Evolutionary conservation across 2,113 vertebrate species (phyloP).

Genomic region (Theristicus caerulescens): DNA sequence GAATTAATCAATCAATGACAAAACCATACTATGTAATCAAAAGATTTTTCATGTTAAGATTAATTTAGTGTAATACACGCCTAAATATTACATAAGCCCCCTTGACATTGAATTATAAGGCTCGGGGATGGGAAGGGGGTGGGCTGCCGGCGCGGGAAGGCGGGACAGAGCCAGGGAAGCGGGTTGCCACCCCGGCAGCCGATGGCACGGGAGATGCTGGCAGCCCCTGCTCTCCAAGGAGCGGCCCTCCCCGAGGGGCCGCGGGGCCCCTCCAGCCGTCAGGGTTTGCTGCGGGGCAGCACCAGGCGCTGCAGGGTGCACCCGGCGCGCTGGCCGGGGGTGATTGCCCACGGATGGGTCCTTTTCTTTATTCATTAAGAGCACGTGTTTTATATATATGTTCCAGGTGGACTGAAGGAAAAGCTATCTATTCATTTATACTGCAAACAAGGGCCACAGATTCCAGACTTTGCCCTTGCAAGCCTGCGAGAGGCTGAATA

Average conservation of each 20-base stretch:
- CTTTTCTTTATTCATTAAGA: neutral
- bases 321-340: neutral
- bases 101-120: conserved; percentile 77
- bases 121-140: neutral
- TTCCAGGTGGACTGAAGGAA: neutral
- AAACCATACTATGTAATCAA: conserved; percentile 74
- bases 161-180: neutral
- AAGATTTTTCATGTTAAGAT: conserved; percentile 81
- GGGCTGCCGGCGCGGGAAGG: neutral
- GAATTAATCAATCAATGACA: conserved; percentile 82
- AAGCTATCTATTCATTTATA: accelerated
- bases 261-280: neutral
- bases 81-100: conserved; percentile 80
- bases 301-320: accelerated
- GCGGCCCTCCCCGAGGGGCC: neutral
- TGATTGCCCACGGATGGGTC: neutral
- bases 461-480: neutral
- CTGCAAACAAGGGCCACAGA: neutral
- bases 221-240: neutral
- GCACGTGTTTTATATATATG: neutral
- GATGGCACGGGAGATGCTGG: neutral
- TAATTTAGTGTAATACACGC: conserved; percentile 78
- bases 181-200: neutral
- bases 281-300: neutral
- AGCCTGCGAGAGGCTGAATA: accelerated